phyloP scores from a whole-genome alignment of 1,140 invertebrate species.

The Rhynchophorus ferrugineus region DNA sequence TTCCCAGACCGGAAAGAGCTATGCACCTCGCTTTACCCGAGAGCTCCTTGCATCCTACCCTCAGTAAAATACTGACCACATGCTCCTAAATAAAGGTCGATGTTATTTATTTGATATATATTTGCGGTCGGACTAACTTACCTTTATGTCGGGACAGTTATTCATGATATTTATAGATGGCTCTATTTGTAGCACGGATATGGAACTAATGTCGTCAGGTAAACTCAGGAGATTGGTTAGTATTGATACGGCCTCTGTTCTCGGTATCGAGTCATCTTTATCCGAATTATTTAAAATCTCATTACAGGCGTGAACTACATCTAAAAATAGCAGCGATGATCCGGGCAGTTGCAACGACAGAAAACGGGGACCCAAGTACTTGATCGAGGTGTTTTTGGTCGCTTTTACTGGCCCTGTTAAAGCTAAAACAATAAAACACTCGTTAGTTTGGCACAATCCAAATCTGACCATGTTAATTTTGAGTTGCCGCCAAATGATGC shows the following conservation, averaged over 20 bases:
- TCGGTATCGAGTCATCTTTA: constrained; percentile 69
- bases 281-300: constrained; percentile 77
- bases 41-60: constrained; percentile 80
- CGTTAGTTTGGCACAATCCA: too few relatives aligned
- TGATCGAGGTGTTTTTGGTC: constrained; percentile 51
- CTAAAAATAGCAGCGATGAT: constrained; percentile 75
- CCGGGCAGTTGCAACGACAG: constrained; percentile 84
- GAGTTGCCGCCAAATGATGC: too few relatives aligned
- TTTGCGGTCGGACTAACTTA: constrained; percentile 35
- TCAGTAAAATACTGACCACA: constrained; percentile 77
- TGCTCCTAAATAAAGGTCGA: constrained; percentile 85
- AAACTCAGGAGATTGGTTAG: constrained; percentile 79
- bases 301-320: constrained; percentile 86
- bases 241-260: constrained; percentile 86
- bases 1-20: constrained; percentile 79
- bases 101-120: constrained; percentile 4
- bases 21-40: constrained; percentile 83
- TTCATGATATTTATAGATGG: constrained; percentile 59
- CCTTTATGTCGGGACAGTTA: constrained; percentile 71
- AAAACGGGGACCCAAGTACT: constrained; percentile 66
- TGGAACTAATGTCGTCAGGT: constrained; percentile 64
- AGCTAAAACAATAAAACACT: constrained; percentile 35
- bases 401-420: constrained; percentile 54
- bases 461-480: too few relatives aligned
- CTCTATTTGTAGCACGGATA: constrained; percentile 76